A percentile compares a stretch with the other conserved stretches of the same genome.
Evolutionary conservation across 2,113 vertebrate genomes (phyloP).

Genomic region (Harpagus bidentatus): DNA sequence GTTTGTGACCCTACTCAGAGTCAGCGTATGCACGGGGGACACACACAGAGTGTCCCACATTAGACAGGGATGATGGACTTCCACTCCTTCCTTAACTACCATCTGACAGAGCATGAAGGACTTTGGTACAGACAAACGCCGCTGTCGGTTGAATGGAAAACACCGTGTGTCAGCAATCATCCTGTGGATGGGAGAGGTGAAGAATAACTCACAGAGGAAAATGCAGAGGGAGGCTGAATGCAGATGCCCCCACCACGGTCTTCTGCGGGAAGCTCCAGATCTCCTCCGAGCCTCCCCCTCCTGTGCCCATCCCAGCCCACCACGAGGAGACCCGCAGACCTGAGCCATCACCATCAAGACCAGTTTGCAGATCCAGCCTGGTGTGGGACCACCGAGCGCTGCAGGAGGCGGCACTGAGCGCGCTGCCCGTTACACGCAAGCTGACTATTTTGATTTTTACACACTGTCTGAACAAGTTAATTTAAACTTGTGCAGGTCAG

Average conservation of each 20-base stretch:
- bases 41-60: not conserved
- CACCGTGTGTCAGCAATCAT: not conserved
- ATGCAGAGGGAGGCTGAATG: not conserved
- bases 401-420: fast-evolving
- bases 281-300: not conserved
- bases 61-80: not conserved
- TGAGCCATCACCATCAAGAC: not conserved
- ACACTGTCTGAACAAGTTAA: not conserved
- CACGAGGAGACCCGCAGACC: fast-evolving
- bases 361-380: not conserved
- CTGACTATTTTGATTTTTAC: not conserved
- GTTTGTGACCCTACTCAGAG: not conserved
- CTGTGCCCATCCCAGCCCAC: not conserved
- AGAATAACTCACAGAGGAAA: not conserved
- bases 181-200: not conserved
- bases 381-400: fast-evolving
- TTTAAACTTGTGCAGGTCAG: not conserved
- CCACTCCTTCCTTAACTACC: not conserved
- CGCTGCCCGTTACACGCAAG: fast-evolving
- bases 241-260: fast-evolving
- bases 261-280: not conserved
- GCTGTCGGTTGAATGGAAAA: not conserved
- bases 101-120: not conserved
- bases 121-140: not conserved
- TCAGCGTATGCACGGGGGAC: not conserved